Conservation (phyloP, 2,797 vertebrate species). For the Atherinosoma microstoma region DNA sequence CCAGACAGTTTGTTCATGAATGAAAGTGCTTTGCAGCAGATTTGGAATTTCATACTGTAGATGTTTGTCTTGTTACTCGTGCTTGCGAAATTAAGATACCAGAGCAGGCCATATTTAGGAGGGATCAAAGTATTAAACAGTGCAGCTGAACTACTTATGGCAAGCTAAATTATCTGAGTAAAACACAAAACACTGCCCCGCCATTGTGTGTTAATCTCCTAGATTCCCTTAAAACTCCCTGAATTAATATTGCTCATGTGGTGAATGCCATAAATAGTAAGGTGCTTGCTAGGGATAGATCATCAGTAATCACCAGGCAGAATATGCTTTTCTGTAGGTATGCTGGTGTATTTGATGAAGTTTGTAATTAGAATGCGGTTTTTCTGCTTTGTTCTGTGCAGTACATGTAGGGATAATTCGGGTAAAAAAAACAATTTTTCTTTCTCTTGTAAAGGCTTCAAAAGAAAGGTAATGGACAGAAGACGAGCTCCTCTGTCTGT, state of each 20-base stretch:
- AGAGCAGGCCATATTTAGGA: conserved; percentile 39
- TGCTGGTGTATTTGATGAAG: conserved; percentile 33
- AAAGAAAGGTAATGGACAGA: conserved; percentile 56
- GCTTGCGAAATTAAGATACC: conserved; percentile 31
- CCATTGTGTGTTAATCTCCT: conserved; percentile 41
- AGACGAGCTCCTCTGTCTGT: conserved; percentile 36
- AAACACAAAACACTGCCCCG: conserved; percentile 25
- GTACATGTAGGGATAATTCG: conserved; percentile 52
- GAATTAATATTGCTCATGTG: conserved; percentile 27
- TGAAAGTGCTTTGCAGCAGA: conserved; percentile 24
- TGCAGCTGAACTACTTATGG: conserved; percentile 53
- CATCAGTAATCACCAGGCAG: conserved; percentile 37
- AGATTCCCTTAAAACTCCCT: conserved; percentile 30
- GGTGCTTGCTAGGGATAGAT: conserved; percentile 18
- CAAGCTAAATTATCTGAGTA: conserved; percentile 40
- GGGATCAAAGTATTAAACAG: conserved; percentile 61
- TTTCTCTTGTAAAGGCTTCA: conserved; percentile 43
- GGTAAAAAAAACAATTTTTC: conserved; percentile 51
- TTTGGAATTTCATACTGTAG: neutral
- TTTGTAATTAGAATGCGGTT: conserved; percentile 52
- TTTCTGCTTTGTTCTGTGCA: conserved; percentile 34
- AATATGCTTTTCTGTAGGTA: conserved; percentile 35
- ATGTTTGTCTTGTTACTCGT: conserved; percentile 25
- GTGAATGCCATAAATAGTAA: conserved; percentile 24
- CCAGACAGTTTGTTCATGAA: neutral